Evolutionary conservation across 2,113 vertebrate genomes (phyloP), one percentile per base, ranked within the genome.

Genomic region (Chaetorhynchus papuensis): DNA sequence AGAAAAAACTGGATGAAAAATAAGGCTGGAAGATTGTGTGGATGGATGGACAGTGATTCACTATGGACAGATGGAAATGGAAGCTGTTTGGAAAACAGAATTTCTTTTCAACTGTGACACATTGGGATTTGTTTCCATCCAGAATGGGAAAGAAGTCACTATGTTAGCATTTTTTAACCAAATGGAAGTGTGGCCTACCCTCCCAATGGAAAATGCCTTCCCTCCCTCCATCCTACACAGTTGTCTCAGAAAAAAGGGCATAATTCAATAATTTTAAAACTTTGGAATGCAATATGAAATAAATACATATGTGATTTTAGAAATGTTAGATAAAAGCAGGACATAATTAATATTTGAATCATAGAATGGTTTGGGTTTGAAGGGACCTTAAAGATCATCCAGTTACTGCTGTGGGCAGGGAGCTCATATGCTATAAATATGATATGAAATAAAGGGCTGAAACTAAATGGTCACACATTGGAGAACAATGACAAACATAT

Each of bases 21-120:
- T 96, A 93, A 83, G 90, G 71, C 84, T 92, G 92, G 76, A 94
- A 92, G 87, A 77, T 41, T 81, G 83, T 90, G 93, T 84, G 80
- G 93, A 95, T 94, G 81, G 95, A 97, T 87, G 93, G 94, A 96
- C 96, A 96, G 77, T 57, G 87, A 94, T 95, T 93, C 94, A 91
- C 39, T 89, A 47, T 15, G 88, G 96, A 87, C 93, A 97, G 94
- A 95, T 94, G 85, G 96, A 97, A 97, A 92, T 15, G 35, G 95
- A 94, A 95, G 86, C 88, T 94, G 92, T 94, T 94, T 92, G 90
- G 93, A 93, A 97, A 95, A 94, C 80, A 86, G 71, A 81, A 81
- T 93, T 90, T 92, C 83, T 92, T 49, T 92, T 93, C 88, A 83
- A 35, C 71, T 83, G 83, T 90, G 78, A 75, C 47, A 92, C 49